Conservation (phyloP, 2,113 vertebrate species). For the Grammomys surdaster region DNA sequence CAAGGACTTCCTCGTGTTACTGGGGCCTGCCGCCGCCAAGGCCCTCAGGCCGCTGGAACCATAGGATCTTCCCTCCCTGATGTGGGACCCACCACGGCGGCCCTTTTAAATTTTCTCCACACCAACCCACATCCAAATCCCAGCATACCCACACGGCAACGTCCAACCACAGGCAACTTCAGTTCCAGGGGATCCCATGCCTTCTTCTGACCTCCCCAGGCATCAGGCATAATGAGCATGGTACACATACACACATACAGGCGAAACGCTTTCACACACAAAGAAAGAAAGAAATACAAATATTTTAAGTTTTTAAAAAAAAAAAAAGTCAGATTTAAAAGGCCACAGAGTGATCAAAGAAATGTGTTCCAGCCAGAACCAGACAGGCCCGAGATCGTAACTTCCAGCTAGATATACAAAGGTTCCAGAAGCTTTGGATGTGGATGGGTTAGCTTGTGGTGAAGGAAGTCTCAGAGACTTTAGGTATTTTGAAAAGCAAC, state of each 20-base stretch:
- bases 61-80: no score
- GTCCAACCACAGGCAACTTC: not conserved
- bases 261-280: not conserved
- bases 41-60: no score
- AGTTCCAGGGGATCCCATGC: not conserved
- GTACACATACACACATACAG: not conserved
- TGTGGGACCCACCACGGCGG: no score
- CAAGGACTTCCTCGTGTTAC: no score
- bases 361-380: not conserved
- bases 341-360: not conserved
- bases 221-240: not conserved
- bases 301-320: not conserved
- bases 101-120: no score
- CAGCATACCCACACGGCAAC: not conserved
- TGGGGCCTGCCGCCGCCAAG: no score
- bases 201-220: not conserved
- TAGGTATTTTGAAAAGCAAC: not conserved
- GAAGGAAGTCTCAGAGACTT: rapidly evolving
- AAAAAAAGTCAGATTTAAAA: not conserved
- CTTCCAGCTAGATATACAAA: not conserved
- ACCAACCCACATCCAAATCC: no score
- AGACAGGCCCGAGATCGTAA: not conserved
- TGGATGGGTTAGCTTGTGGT: not conserved
- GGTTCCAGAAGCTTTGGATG: not conserved
- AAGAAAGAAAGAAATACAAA: not conserved